phyloP scores from a whole-genome alignment of 2,113 vertebrate species.

The Zosterops hypoxanthus region DNA sequence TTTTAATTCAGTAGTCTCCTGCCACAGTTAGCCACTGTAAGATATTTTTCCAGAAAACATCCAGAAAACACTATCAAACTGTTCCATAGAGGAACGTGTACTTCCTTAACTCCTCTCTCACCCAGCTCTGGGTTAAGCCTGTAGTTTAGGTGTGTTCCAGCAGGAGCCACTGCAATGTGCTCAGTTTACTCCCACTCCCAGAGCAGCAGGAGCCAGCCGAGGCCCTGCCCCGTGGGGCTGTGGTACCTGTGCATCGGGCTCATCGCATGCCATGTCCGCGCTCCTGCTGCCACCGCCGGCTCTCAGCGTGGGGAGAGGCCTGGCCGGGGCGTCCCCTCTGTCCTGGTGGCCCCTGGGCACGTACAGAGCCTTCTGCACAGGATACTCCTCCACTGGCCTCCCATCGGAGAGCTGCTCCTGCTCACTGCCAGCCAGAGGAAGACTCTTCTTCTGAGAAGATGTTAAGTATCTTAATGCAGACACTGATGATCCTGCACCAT shows the following conservation, averaged over 20 bases:
- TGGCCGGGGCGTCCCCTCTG: conserved; percentile 37
- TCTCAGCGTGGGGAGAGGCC: neutral
- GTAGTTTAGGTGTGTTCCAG: neutral
- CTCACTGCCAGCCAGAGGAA: neutral
- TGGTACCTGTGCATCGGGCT: neutral
- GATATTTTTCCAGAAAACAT: neutral
- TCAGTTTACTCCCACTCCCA: neutral
- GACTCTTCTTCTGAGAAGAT: conserved; percentile 12
- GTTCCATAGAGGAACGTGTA: neutral
- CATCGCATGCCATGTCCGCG: neutral
- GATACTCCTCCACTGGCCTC: neutral
- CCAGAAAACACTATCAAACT: too few relatives aligned
- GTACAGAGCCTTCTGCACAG: neutral
- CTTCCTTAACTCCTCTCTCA: neutral
- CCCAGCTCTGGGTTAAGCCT: neutral
- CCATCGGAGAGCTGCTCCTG: neutral
- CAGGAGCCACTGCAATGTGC: neutral
- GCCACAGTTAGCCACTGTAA: neutral
- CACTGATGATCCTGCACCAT: conserved; percentile 72
- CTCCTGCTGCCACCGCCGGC: neutral
- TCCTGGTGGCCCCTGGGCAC: neutral
- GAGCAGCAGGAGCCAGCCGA: neutral
- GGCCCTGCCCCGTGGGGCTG: neutral
- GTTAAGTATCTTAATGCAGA: conserved; percentile 35
- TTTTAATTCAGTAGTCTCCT: neutral